Evolutionary conservation across 2,797 vertebrate species (phyloP).

Genomic region (Gymnopithys bicolor): DNA sequence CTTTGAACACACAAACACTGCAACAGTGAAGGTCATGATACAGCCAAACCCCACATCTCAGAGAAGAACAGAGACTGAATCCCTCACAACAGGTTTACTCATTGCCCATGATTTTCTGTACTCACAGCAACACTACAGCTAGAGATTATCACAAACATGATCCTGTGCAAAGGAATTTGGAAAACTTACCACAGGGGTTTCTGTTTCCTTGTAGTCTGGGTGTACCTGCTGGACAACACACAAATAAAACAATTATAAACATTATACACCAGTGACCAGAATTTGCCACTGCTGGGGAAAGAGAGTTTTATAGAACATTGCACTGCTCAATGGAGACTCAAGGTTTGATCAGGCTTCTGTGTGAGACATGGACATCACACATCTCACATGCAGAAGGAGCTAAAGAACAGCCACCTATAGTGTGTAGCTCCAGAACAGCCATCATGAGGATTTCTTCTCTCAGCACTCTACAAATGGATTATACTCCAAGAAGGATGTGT

Average conservation of each 20-base stretch:
- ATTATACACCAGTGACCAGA: background rate
- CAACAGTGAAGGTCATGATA: background rate
- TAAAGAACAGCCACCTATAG: background rate
- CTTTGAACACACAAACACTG: background rate
- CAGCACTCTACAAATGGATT: background rate
- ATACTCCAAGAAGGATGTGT: background rate
- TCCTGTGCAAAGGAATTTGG: background rate
- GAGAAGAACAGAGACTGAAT: background rate
- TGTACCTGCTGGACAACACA: constrained; percentile 54
- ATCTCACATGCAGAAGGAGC: background rate
- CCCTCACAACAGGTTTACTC: background rate
- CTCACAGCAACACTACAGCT: background rate
- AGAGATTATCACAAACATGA: background rate
- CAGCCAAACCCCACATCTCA: background rate
- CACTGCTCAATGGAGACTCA: background rate
- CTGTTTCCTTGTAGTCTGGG: constrained; percentile 44
- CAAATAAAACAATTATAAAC: background rate
- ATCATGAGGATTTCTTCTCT: background rate
- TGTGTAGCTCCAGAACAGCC: background rate
- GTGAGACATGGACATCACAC: accelerated
- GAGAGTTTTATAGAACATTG: background rate
- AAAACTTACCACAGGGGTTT: constrained; percentile 54
- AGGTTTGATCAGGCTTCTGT: background rate
- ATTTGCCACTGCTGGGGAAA: background rate
- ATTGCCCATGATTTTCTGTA: background rate